Base-by-base conservation (phyloP, 2,888 invertebrate genomes). In the Tupiocoris notatus region DNA sequence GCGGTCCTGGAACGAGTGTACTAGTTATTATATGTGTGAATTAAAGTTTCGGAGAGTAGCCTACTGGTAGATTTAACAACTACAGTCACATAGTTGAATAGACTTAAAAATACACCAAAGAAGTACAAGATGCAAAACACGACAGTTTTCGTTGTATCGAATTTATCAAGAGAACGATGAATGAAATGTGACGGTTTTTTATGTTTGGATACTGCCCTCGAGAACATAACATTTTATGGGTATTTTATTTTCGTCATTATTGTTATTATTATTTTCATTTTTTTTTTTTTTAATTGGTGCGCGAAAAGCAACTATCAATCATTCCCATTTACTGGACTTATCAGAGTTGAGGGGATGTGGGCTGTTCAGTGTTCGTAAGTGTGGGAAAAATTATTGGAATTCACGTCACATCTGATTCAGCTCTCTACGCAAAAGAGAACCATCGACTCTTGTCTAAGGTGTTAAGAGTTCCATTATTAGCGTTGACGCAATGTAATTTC, bases 141-240 rank as follows among this genome's bases (percentile, higher is more conserved):
- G 79, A 79, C 79, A 79, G 79, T 79, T 79, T 77, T 79, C 68
- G 25, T 56, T 25, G n/a, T n/a, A 68, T 62, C 39, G 66, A 59
- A 63, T 61, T n/a, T 76, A 23, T 61, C 56, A 20, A 62, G 2
- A 17, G 6, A 17, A 18, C 17, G 20, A 39, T 9, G 6, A 39
- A 65, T 65, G 65, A 39, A 39, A 65, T 65, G 65, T 65, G 65
- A 24, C 65, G 65, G 21, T 65, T 24, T 39, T n/a, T n/a, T n/a
- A n/a, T n/a, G n/a, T n/a, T n/a, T n/a, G n/a, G n/a, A n/a, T n/a
- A n/a, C n/a, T n/a, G n/a, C n/a, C n/a, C n/a, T n/a, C n/a, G n/a
- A n/a, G n/a, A n/a, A n/a, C n/a, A n/a, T n/a, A n/a, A n/a, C n/a
- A n/a, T n/a, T n/a, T n/a, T n/a, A n/a, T n/a, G n/a, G n/a, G n/a